Base-by-base conservation (phyloP, 92 coral and sea anemone genomes). In the Muricea muricata region DNA sequence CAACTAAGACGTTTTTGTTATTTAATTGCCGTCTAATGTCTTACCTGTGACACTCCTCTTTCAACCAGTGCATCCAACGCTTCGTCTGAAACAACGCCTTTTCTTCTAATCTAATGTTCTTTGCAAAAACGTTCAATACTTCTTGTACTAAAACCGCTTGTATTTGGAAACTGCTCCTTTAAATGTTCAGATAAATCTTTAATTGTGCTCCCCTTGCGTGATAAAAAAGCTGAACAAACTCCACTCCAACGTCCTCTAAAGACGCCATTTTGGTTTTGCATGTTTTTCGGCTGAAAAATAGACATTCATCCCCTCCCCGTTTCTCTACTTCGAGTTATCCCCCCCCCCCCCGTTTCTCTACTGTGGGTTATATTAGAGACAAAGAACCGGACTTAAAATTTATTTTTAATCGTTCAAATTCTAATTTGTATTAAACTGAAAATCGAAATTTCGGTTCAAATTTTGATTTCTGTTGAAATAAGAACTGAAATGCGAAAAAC, bases 171-270 rank as follows among this genome's bases (percentile, higher is more conserved):
- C 81, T 42, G 15, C 25, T 75, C 66, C 24, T 75, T 57, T 4
- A 75, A 56, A 13, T 48, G 41, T 28, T 23, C 54, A 18, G 81
- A 34, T 30, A 75, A 40, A 23, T 48, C 65, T 50, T 24, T 50
- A n/a, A 75, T 24, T 9, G 67, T 77, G 15, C 63, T 48, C 1
- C 63, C 63, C 21, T 77, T 28, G 17, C 23, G 58, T 6, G 58
- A 50, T 20, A 50, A 50, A 45, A 79, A 79, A 55, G n/a, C 21
- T 46, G 26, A 28, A 79, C 24, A 17, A n/a, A 79, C 12, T 79
- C 84, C 3, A 58, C 72, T 32, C 84, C 84, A 1, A 79, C 32
- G 23, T 76, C 58, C 60, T 76, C 82, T 11, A 76, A 29, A 25
- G 23, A 26, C 15, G 83, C 69, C 83, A 78, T 78, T 7, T 52